Evolutionary conservation across 2,888 invertebrate genomes (phyloP).

Genomic region (Tribolium freemani): DNA sequence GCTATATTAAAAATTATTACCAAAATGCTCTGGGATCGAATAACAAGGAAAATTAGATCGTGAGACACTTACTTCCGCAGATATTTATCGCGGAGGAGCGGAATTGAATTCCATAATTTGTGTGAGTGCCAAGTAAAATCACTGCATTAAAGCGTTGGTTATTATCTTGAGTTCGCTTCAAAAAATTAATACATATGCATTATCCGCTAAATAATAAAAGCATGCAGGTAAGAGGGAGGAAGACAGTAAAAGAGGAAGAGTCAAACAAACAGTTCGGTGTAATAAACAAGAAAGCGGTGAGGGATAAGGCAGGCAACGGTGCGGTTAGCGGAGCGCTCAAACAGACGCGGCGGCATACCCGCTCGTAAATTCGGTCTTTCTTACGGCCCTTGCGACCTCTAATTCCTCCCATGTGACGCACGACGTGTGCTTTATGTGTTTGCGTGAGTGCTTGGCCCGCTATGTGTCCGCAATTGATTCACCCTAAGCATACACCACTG

Average conservation of each 20-base stretch:
- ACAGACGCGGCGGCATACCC: constrained; percentile 60
- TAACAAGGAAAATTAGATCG: too few species aligned
- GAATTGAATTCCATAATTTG: too few species aligned
- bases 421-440: constrained; percentile 68
- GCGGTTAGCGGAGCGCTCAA: constrained; percentile 62
- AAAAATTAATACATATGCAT: too few species aligned
- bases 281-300: constrained; percentile 55
- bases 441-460: constrained; percentile 65
- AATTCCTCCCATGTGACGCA: constrained; percentile 68
- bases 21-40: too few species aligned
- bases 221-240: neutral
- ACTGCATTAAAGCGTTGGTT: too few species aligned
- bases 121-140: too few species aligned
- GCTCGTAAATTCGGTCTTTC: constrained; percentile 67
- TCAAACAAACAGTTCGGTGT: constrained; percentile 52
- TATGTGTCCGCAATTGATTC: constrained; percentile 65
- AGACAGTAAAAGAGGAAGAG: constrained; percentile 32
- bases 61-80: too few species aligned
- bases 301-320: constrained; percentile 50
- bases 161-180: too few species aligned
- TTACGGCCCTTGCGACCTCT: constrained; percentile 66
- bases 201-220: neutral
- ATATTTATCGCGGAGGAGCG: too few species aligned
- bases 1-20: too few species aligned
- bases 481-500: constrained; percentile 50